These are phyloP conservation scores for Luperina nickerlii DNA, from an alignment of 2,888 invertebrate genomes.

Conservation along the genomic window DNA sequence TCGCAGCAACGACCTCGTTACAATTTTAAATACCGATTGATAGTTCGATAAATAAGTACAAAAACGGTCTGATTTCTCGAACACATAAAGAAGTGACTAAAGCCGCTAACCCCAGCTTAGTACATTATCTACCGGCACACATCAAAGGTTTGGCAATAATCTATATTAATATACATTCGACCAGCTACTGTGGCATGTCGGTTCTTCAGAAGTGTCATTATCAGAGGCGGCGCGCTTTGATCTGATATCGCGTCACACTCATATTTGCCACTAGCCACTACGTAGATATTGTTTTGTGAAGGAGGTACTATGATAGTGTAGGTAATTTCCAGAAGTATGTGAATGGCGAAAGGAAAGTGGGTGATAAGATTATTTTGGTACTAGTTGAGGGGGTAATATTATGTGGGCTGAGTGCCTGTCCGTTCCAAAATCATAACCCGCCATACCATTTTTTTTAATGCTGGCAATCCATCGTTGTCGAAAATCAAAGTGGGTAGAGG, in stretches of 20 bases:
- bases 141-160: slow-evolving; percentile 79
- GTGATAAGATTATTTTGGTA: slow-evolving; percentile 45
- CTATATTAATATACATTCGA: slow-evolving; percentile 74
- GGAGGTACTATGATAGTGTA: slow-evolving; percentile 56
- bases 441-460: background rate
- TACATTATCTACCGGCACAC: slow-evolving; percentile 71
- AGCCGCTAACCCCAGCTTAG: slow-evolving; percentile 61
- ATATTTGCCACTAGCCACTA: slow-evolving; percentile 82
- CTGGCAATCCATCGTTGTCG: background rate
- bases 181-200: slow-evolving; percentile 82
- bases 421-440: background rate
- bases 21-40: slow-evolving; percentile 38
- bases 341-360: slow-evolving; percentile 45
- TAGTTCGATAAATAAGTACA: slow-evolving; percentile 39
- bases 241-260: slow-evolving; percentile 80
- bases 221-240: slow-evolving; percentile 79
- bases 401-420: background rate
- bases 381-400: slow-evolving; percentile 7
- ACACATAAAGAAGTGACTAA: slow-evolving; percentile 47
- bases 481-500: background rate
- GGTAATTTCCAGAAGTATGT: slow-evolving; percentile 59
- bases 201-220: slow-evolving; percentile 79
- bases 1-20: slow-evolving; percentile 24
- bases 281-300: slow-evolving; percentile 81
- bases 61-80: slow-evolving; percentile 55